These are phyloP conservation scores for Pomacea canaliculata DNA, from an alignment of 2,888 invertebrate genomes.

Conservation along the genomic window DNA sequence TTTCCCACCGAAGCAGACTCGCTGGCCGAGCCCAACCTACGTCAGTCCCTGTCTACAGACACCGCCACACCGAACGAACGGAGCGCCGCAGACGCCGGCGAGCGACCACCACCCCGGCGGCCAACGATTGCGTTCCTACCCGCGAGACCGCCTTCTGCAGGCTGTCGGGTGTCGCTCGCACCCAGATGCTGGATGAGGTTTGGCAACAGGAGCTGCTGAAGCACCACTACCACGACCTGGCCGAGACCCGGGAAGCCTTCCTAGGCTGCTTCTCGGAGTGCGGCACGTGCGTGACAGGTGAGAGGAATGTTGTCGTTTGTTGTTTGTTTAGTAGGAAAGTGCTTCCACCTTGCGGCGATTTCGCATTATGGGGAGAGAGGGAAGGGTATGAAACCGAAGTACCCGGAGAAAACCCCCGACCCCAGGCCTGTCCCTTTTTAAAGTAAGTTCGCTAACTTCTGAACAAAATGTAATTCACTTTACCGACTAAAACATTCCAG, in stretches of 20 bases:
- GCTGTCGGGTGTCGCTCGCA: slow-evolving; percentile 33
- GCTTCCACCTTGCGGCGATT: too few relatives aligned
- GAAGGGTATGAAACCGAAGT: too few relatives aligned
- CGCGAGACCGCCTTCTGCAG: slow-evolving; percentile 43
- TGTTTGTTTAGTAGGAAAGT: too few relatives aligned
- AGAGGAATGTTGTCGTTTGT: not conserved
- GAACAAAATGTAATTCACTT: not conserved
- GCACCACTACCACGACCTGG: slow-evolving; percentile 33
- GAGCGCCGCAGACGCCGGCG: slow-evolving; percentile 5
- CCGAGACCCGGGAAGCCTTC: slow-evolving; percentile 39
- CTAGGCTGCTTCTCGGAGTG: slow-evolving; percentile 46
- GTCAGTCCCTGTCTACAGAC: slow-evolving; percentile 40
- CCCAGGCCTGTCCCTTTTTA: too few relatives aligned
- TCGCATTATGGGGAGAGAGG: too few relatives aligned
- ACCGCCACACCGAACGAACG: slow-evolving; percentile 34
- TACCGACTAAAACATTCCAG: too few relatives aligned
- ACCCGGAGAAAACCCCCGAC: too few relatives aligned
- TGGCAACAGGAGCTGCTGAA: slow-evolving; percentile 41
- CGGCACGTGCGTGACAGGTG: slow-evolving; percentile 54
- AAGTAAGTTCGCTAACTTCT: not conserved
- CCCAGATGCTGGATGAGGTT: slow-evolving; percentile 29
- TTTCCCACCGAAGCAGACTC: slow-evolving; percentile 40
- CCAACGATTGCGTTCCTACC: slow-evolving; percentile 40
- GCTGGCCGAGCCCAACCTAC: slow-evolving; percentile 42
- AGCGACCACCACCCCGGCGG: slow-evolving; percentile 22